Percentiles rank a stretch among this genome's conserved stretches.
Evolutionary conservation across 2,888 invertebrate genomes (phyloP).

Genomic region (Helobdella robusta): DNA sequence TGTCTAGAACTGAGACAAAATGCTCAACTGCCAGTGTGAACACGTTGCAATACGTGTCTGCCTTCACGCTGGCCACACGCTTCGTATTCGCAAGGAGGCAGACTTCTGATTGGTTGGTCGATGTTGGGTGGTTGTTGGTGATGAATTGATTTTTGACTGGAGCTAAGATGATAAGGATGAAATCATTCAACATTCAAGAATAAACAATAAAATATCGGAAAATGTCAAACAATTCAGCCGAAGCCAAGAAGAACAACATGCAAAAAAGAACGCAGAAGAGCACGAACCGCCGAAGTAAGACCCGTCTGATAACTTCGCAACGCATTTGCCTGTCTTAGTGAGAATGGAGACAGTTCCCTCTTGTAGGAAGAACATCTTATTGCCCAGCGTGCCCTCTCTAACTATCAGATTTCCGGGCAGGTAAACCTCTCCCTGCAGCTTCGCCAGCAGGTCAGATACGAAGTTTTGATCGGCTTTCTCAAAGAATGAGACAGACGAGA

Average conservation of each 20-base stretch:
- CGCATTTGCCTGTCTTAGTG: conserved; percentile 18
- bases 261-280: no score
- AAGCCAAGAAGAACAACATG: no score
- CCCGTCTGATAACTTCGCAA: conserved; percentile 21
- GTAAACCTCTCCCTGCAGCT: conserved; percentile 18
- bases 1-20: conserved; percentile 14
- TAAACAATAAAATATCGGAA: no score
- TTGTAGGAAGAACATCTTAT: conserved; percentile 24
- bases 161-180: not conserved
- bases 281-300: conserved; percentile 19
- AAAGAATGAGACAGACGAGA: conserved; percentile 96
- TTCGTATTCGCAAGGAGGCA: conserved; percentile 24
- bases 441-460: conserved; percentile 83
- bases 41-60: conserved; percentile 27
- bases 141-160: not conserved
- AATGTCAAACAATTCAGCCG: no score
- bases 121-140: not conserved
- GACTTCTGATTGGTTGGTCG: conserved; percentile 16
- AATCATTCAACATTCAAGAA: not conserved
- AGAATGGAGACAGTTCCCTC: conserved; percentile 23
- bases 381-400: conserved; percentile 20
- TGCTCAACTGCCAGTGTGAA: conserved; percentile 34
- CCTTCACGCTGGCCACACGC: conserved; percentile 27
- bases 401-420: conserved; percentile 22
- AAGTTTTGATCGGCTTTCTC: conserved; percentile 96